A percentile compares a stretch with the other conserved stretches of the same genome.
Evolutionary conservation across 2,113 vertebrate genomes (phyloP).

Genomic region (Chlorocebus sabaeus): DNA sequence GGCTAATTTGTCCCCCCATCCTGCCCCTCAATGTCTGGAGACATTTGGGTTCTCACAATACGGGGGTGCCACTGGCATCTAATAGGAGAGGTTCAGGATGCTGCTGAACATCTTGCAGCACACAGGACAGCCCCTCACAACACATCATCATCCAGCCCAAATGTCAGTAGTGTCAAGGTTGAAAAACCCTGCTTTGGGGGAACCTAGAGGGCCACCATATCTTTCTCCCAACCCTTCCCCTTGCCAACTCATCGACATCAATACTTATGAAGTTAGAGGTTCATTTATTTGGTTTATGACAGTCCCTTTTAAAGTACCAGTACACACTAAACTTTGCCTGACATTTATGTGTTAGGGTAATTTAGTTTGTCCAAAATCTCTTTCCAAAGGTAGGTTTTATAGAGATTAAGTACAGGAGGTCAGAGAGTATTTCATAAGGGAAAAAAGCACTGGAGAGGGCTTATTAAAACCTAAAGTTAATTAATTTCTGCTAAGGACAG

Average conservation of each 20-base stretch:
- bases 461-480: neutral
- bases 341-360: neutral
- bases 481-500: neutral
- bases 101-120: neutral
- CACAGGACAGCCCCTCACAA: neutral
- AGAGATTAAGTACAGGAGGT: neutral
- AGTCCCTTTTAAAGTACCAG: neutral
- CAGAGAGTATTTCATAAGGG: neutral
- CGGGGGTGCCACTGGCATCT: neutral
- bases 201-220: neutral
- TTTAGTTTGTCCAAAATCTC: neutral
- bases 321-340: neutral
- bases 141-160: neutral
- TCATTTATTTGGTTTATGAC: neutral
- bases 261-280: neutral
- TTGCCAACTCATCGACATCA: neutral
- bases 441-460: neutral
- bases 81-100: neutral
- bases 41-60: neutral
- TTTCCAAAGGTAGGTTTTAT: neutral
- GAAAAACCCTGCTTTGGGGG: neutral
- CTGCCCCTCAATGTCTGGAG: neutral
- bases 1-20: neutral
- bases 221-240: neutral
- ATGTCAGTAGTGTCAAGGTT: fast-evolving